Evolutionary conservation across 2,888 invertebrate genomes (phyloP).

Genomic region (Aplocera efformata): DNA sequence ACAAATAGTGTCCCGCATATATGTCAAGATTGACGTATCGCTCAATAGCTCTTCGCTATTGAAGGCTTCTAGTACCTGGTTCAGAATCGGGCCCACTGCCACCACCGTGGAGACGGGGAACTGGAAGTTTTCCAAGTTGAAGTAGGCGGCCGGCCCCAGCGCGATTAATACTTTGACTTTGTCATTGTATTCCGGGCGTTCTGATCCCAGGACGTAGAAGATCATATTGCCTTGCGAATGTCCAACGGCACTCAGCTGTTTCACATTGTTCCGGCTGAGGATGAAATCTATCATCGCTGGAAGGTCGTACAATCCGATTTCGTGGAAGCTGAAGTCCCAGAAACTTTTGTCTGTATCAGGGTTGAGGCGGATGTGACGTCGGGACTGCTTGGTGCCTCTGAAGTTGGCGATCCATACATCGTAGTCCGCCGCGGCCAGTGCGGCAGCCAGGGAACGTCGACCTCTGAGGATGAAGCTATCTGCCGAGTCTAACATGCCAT

Average conservation of each 20-base stretch:
- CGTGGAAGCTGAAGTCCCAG: constrained; percentile 83
- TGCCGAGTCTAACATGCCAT: constrained; percentile 41
- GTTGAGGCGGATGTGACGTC: constrained; percentile 64
- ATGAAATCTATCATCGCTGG: constrained; percentile 78
- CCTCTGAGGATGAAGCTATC: constrained; percentile 43
- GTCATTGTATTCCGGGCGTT: constrained; percentile 74
- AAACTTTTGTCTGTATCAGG: constrained; percentile 50
- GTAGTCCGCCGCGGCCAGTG: constrained; percentile 68
- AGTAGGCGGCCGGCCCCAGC: constrained; percentile 77
- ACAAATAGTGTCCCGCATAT: constrained; percentile 13
- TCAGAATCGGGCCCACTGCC: constrained; percentile 3
- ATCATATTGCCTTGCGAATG: constrained; percentile 83
- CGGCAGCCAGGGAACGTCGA: constrained; percentile 32
- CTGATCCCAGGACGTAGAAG: constrained; percentile 74
- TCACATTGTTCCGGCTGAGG: constrained; percentile 58
- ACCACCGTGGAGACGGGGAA: constrained; percentile 12
- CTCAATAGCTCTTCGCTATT: constrained; percentile 19
- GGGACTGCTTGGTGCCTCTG: constrained; percentile 81
- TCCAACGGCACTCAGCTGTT: constrained; percentile 81
- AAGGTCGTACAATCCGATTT: constrained; percentile 84
- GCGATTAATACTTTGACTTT: constrained; percentile 74
- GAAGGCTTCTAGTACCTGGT: constrained; percentile 5
- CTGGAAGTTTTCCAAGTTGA: constrained; percentile 32
- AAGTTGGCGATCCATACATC: constrained; percentile 60
- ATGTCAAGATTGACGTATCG: constrained; percentile 3